phyloP scores from a whole-genome alignment of 2,888 invertebrate species.

The Drosophila aldrichi region DNA sequence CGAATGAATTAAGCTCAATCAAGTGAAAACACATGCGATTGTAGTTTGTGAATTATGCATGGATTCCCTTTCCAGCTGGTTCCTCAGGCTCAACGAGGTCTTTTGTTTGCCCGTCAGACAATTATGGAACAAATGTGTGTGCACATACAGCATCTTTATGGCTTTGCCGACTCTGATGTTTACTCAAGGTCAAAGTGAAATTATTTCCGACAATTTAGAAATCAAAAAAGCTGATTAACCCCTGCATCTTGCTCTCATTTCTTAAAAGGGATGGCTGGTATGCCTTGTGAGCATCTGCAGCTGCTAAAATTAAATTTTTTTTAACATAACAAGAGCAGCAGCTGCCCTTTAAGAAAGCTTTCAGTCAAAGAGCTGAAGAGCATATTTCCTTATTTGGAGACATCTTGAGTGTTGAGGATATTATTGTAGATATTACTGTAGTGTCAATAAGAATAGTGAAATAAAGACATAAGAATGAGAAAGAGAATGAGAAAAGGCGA shows the following conservation, averaged over 20 bases:
- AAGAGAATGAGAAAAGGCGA: not conserved
- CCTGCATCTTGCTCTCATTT: constrained; percentile 5
- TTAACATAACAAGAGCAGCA: constrained; percentile 6
- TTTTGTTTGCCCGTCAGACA: constrained; percentile 35
- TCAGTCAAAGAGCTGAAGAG: constrained; percentile 5
- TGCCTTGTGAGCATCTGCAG: not conserved
- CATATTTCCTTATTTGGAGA: not conserved
- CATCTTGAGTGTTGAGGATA: too few species aligned
- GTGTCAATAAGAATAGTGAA: not conserved
- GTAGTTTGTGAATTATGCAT: constrained; percentile 36
- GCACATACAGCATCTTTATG: not conserved
- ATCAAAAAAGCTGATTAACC: constrained; percentile 42
- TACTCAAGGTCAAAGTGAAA: constrained; percentile 62
- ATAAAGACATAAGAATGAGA: not conserved
- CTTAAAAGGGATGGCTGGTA: constrained; percentile 12
- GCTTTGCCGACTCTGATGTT: constrained; percentile 12
- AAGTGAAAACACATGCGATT: constrained; percentile 34
- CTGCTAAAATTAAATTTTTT: not conserved
- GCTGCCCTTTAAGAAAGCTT: not conserved
- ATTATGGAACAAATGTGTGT: constrained; percentile 36
- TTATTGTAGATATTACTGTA: too few species aligned
- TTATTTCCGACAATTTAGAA: constrained; percentile 65
- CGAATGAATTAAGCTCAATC: constrained; percentile 78
- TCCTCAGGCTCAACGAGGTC: constrained; percentile 38
- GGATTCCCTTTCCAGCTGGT: constrained; percentile 16